phyloP scores from a whole-genome alignment of 2,888 invertebrate genomes.

The Lasioglossum leucozonium region DNA sequence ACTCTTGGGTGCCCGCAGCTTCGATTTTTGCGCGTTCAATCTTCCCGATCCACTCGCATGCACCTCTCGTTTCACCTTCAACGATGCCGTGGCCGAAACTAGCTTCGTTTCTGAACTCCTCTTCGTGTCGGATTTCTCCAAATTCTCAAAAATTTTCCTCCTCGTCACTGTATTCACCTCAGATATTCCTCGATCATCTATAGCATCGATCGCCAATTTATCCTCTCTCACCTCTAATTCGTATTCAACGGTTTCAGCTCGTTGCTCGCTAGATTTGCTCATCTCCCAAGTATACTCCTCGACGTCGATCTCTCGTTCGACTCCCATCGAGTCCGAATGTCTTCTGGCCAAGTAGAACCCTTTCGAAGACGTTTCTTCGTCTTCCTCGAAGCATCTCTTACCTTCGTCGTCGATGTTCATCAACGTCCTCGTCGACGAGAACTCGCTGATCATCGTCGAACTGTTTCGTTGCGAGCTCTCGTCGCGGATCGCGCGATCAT shows the following conservation, averaged over 20 bases:
- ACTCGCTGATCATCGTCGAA: conserved; percentile 77
- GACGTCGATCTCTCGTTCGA: conserved; percentile 23
- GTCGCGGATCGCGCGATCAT: conserved; percentile 72
- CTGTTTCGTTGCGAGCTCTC: conserved; percentile 76
- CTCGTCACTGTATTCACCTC: neutral
- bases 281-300: conserved; percentile 54
- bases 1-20: conserved; percentile 8
- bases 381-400: conserved; percentile 63
- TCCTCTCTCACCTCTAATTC: neutral
- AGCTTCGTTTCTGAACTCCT: conserved; percentile 23
- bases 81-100: neutral
- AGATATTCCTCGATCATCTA: neutral
- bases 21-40: conserved; percentile 17
- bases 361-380: conserved; percentile 54
- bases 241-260: neutral
- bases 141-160: conserved; percentile 1
- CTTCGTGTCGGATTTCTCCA: neutral
- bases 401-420: conserved; percentile 74
- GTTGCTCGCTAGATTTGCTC: conserved; percentile 8
- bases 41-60: conserved; percentile 13
- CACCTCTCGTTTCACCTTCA: conserved; percentile 30
- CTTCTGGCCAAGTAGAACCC: conserved; percentile 66
- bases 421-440: conserved; percentile 77
- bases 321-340: conserved; percentile 45
- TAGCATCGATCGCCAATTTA: too few species aligned